phyloP scores from a whole-genome alignment of 1,140 invertebrate genomes.

The Tetragonula clypearis region DNA sequence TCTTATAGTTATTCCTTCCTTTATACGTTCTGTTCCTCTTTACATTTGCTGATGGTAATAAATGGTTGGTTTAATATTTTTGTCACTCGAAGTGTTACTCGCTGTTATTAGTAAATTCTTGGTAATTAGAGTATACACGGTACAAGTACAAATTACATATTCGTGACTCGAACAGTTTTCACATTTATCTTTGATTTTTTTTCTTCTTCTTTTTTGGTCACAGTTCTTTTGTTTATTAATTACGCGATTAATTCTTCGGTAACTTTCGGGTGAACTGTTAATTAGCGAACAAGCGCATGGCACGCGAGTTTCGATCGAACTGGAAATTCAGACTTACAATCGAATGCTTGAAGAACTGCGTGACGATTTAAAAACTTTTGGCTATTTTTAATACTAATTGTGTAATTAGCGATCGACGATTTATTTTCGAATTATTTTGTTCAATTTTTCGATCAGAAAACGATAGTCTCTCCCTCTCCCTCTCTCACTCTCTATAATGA shows the following conservation, averaged over 20 bases:
- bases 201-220: too few relatives aligned
- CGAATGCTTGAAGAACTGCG: not conserved
- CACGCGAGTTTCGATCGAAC: slow-evolving; percentile 38
- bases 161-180: slow-evolving; percentile 9
- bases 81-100: not conserved
- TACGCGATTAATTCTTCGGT: not conserved
- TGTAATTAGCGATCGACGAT: too few relatives aligned
- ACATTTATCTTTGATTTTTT: not conserved
- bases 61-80: not conserved
- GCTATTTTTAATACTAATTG: not conserved
- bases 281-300: slow-evolving; percentile 19
- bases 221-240: not conserved
- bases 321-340: not conserved
- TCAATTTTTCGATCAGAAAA: not conserved
- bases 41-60: not conserved
- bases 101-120: not conserved
- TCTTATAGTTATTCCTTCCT: not conserved
- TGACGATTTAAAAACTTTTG: not conserved
- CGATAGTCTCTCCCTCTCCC: not conserved
- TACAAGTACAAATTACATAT: not conserved
- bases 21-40: not conserved
- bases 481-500: not conserved
- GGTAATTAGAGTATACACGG: not conserved
- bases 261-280: slow-evolving; percentile 1
- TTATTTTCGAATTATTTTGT: not conserved